Evolutionary conservation across 2,888 invertebrate genomes (phyloP).

Genomic region (Micropterix aruncella): DNA sequence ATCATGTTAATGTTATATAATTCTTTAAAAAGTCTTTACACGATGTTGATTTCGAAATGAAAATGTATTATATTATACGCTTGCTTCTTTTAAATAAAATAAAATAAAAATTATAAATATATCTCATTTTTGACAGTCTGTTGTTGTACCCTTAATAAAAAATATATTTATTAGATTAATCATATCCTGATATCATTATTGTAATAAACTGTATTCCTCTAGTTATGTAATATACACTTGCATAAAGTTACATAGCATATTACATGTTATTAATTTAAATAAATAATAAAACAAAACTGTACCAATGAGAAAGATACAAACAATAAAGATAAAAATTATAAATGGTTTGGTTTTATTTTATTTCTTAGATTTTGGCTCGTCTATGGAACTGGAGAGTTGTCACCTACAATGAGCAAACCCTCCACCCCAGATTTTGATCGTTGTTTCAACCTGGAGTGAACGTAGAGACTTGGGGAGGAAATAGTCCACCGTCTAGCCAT

Average conservation of each 20-base stretch:
- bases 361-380: no score
- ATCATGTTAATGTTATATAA: background rate
- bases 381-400: no score
- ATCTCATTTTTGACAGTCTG: background rate
- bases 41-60: background rate
- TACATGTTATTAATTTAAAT: background rate
- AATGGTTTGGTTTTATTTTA: background rate
- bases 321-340: background rate
- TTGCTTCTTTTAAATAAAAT: background rate
- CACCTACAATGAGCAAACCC: no score
- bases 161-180: constrained; percentile 4
- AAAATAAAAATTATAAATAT: background rate
- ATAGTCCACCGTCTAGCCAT: no score
- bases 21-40: background rate
- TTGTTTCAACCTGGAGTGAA: no score
- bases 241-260: background rate
- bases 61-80: background rate
- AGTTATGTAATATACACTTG: constrained; percentile 9
- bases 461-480: no score
- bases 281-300: background rate
- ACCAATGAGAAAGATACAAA: background rate
- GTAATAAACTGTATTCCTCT: constrained; percentile 12
- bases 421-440: no score
- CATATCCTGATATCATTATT: constrained; percentile 13
- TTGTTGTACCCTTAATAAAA: background rate